Conservation (phyloP, 2,113 vertebrate species). For the Phocoena phocoena region DNA sequence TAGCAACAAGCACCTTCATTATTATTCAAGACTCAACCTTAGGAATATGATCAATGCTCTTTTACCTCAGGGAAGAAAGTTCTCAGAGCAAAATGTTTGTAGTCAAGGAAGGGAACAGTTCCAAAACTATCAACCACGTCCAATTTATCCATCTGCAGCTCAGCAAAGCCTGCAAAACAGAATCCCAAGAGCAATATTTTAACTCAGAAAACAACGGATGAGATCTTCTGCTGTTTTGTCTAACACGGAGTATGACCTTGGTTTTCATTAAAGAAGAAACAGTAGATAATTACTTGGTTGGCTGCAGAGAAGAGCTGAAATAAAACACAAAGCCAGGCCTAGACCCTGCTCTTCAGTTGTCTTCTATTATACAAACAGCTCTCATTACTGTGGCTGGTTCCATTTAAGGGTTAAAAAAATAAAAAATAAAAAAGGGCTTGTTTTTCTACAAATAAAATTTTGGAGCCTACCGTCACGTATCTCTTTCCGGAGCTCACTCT, state of each 20-base stretch:
- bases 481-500: constrained; percentile 93
- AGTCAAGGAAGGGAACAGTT: constrained; percentile 96
- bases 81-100: constrained; percentile 96
- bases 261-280: constrained; percentile 78
- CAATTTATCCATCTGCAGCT: constrained; percentile 94
- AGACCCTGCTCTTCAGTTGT: constrained; percentile 15
- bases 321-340: constrained; percentile 60
- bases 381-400: background rate
- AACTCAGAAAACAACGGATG: constrained; percentile 71
- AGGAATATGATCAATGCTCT: constrained; percentile 63
- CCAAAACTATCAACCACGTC: constrained; percentile 93
- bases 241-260: constrained; percentile 71
- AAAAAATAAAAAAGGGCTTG: background rate
- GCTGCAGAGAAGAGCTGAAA: constrained; percentile 61
- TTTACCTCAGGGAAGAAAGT: constrained; percentile 97
- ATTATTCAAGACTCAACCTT: constrained; percentile 70
- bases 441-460: constrained; percentile 33
- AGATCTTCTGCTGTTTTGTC: constrained; percentile 74
- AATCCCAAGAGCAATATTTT: constrained; percentile 77
- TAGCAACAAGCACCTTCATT: constrained; percentile 59
- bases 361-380: background rate
- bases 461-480: constrained; percentile 92
- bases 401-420: constrained; percentile 25
- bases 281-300: constrained; percentile 74
- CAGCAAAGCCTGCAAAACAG: constrained; percentile 92